Conservation (phyloP, 1,140 invertebrate species). For the Bombus waltoni region DNA sequence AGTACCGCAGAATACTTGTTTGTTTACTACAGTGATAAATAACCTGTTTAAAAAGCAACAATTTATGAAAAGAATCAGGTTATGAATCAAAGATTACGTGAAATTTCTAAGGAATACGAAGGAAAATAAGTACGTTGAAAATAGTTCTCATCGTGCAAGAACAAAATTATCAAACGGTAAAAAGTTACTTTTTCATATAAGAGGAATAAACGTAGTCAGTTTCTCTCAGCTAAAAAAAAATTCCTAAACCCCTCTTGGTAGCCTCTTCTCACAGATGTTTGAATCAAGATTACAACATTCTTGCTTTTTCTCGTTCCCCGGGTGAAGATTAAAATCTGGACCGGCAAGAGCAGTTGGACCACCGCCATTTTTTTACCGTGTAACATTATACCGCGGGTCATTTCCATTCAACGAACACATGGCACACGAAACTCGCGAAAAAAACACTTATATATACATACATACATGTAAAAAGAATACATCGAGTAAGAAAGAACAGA, state of each 20-base stretch:
- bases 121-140: background rate
- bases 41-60: background rate
- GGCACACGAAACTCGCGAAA: slow-evolving; percentile 13
- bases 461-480: background rate
- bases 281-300: slow-evolving; percentile 57
- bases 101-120: background rate
- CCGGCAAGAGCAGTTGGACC: slow-evolving; percentile 48
- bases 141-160: background rate
- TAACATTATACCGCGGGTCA: slow-evolving; percentile 48
- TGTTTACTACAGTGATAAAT: background rate
- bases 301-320: slow-evolving; percentile 49
- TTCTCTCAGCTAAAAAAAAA: slow-evolving; percentile 10
- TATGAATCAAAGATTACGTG: background rate
- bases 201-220: background rate
- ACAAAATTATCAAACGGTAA: background rate
- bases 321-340: slow-evolving; percentile 54
- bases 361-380: slow-evolving; percentile 15
- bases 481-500: background rate
- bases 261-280: slow-evolving; percentile 48
- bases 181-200: background rate
- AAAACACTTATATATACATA: background rate
- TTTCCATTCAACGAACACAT: slow-evolving; percentile 23
- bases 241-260: slow-evolving; percentile 7
- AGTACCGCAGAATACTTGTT: background rate
- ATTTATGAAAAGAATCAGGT: background rate